Base-by-base conservation (phyloP, 2,113 vertebrate genomes). In the Brienomyrus brachyistius region DNA sequence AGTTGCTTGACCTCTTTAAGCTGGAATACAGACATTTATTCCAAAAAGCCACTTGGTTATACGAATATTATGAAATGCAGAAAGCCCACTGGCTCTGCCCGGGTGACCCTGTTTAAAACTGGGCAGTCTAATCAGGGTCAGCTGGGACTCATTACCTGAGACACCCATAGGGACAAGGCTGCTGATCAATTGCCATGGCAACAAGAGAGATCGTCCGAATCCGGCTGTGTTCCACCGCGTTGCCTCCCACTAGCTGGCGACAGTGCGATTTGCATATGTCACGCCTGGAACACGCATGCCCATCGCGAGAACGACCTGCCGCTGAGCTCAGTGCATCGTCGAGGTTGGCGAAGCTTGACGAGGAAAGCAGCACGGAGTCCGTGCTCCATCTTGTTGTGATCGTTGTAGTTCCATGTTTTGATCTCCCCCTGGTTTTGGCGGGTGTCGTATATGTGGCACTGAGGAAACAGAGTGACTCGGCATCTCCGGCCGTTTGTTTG, bases 91-190 rank as follows among this genome's bases (percentile, higher is more conserved):
- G 74, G 74, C 19, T 80, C 74, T 80, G 74, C 74, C 15, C 74
- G 6, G 74, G 15, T 80, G 74, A 43, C 35, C 74, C 74, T 80
- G 40, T 80, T 43, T 80, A 80, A 80, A 77, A 80, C 1, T 43
- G 35, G 17, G 5, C 31, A 80, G 35, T 80, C 74, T 80, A 80
- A 80, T 43, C 74, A 43, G 74, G 35, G 74, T 80, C 74, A 80
- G 35, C 74, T 43, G 74, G 74, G 74, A 80, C 74, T 80, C 74
- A 80, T 80, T 80, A 80, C 74, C 74, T 80, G 74, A 80, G 35
- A 35, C 17, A 17, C 15, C 74, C 74, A 7, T 19, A 80, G 74
- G 74, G 4, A 43, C 74, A 80, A 17, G 74, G 74, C 74, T 80
- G 74, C 31, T 40, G 74, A 80, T 80, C 74, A 80, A 80, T 80